A percentile compares a stretch with the other conserved stretches of the same genome.
Conservation (phyloP, 2,888 invertebrate species). For the Micropterix aruncella region DNA sequence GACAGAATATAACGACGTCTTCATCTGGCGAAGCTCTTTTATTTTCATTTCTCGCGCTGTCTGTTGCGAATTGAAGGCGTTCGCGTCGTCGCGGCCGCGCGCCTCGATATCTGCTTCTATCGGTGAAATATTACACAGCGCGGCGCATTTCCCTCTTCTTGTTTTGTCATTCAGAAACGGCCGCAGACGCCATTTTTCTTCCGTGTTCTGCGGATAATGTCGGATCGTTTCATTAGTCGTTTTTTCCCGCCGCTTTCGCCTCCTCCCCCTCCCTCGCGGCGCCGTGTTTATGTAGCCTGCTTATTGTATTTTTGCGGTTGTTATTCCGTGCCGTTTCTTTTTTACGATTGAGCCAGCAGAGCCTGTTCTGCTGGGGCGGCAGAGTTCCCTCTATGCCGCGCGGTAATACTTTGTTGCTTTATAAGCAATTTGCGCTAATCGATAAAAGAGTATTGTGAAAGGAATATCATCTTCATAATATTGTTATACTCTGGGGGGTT, state of each 20-base stretch:
- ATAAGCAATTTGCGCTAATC: too few species aligned
- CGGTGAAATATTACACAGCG: too few species aligned
- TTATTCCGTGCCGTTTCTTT: background rate
- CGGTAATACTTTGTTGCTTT: background rate
- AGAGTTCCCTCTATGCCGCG: background rate
- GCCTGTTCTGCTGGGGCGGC: background rate
- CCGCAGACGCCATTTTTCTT: background rate
- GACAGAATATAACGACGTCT: too few species aligned
- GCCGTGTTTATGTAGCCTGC: background rate
- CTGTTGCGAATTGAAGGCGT: too few species aligned
- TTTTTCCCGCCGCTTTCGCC: background rate
- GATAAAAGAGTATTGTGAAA: too few species aligned
- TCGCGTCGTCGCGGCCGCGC: too few species aligned
- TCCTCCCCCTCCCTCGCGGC: background rate
- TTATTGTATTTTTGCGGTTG: background rate
- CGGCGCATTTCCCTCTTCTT: too few species aligned
- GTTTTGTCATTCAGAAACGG: background rate
- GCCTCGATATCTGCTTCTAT: too few species aligned
- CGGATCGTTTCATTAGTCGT: background rate
- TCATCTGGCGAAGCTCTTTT: too few species aligned
- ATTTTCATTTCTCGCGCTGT: too few species aligned
- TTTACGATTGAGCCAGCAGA: background rate
- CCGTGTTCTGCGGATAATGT: background rate
- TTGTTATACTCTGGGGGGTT: too few species aligned
- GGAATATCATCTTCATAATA: too few species aligned